A percentile compares a stretch with the other conserved stretches of the same genome.
Conservation (phyloP, 2,888 invertebrate genomes). For the Ophion ellenae region DNA sequence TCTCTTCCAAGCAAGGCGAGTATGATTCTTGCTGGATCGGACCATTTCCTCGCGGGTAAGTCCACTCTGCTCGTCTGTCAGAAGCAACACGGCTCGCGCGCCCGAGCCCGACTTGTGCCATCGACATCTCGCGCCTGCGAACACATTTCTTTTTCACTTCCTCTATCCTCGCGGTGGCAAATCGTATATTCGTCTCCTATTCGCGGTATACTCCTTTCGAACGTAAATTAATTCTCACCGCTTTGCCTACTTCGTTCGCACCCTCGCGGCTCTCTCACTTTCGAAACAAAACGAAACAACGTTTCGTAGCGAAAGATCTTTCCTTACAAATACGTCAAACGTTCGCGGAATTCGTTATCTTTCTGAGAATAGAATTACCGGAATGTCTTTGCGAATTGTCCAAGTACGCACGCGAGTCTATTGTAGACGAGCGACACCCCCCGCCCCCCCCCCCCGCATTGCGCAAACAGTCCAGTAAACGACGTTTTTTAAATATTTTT, state of each 20-base stretch:
- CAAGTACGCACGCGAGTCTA: background rate
- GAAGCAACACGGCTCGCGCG: background rate
- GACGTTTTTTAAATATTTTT: conserved; percentile 23
- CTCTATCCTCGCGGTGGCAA: too few species aligned
- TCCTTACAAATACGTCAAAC: background rate
- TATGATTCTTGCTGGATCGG: conserved; percentile 83
- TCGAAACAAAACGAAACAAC: background rate
- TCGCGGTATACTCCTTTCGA: too few species aligned
- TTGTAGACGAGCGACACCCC: background rate
- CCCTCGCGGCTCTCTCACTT: background rate
- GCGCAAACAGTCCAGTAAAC: conserved; percentile 52
- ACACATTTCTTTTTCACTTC: too few species aligned
- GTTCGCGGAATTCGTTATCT: background rate
- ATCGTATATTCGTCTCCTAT: too few species aligned
- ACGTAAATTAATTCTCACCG: too few species aligned
- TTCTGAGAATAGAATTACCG: background rate
- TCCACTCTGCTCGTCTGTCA: conserved; percentile 76
- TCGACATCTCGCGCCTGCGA: too few species aligned
- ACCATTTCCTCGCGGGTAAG: conserved; percentile 84
- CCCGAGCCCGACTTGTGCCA: too few species aligned
- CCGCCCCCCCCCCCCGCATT: conserved; percentile 56
- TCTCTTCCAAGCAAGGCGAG: conserved; percentile 76
- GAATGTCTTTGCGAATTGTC: background rate
- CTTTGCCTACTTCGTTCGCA: background rate
- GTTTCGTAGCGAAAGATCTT: background rate